Evolutionary conservation across 2,113 vertebrate species (phyloP).

Genomic region (Mirounga angustirostris): DNA sequence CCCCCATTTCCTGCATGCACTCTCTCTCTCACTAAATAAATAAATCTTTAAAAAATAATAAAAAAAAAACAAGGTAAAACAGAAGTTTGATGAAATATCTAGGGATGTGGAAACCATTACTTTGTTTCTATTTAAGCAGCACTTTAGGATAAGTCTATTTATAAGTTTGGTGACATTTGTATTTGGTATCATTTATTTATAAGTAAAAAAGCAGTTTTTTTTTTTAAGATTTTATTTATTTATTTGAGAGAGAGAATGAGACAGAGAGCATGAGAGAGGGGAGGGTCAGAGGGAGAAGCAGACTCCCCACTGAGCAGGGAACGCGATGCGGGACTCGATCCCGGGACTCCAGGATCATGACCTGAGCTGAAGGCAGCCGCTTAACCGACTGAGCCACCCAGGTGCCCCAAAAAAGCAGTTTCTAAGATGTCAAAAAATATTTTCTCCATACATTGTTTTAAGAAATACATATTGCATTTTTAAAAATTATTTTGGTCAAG

Average conservation of each 20-base stretch:
- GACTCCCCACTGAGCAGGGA: too few species aligned
- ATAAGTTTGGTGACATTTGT: neutral
- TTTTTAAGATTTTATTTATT: too few species aligned
- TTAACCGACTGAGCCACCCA: too few species aligned
- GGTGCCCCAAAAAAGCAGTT: neutral
- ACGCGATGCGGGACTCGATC: too few species aligned
- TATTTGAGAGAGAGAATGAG: too few species aligned
- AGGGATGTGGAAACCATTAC: neutral
- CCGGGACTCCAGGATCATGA: too few species aligned
- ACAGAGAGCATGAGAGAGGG: too few species aligned
- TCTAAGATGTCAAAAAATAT: neutral
- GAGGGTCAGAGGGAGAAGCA: too few species aligned
- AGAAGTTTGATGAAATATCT: neutral
- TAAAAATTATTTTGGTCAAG: neutral
- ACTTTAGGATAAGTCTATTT: neutral
- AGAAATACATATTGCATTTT: neutral
- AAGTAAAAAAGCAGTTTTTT: neutral
- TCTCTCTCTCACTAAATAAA: neutral
- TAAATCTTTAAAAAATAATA: neutral
- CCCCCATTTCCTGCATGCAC: neutral
- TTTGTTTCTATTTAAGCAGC: neutral
- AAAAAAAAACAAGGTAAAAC: neutral
- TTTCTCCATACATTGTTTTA: neutral
- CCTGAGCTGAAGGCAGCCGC: too few species aligned
- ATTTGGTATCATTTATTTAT: neutral